Evolutionary conservation across 2,797 vertebrate species (phyloP).

Genomic region (Hybognathus amarus): DNA sequence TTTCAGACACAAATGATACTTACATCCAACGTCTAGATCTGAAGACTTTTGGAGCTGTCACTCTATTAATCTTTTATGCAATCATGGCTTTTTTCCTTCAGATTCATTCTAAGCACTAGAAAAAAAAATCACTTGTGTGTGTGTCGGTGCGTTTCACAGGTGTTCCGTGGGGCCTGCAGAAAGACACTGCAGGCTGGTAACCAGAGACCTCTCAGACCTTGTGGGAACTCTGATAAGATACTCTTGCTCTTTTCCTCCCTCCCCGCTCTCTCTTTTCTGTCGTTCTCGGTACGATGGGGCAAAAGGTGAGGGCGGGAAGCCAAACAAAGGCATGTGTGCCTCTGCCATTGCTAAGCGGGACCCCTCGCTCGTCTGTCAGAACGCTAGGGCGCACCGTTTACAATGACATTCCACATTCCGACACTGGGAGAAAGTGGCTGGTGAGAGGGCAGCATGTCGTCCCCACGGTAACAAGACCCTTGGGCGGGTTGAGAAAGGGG

Average conservation of each 20-base stretch:
- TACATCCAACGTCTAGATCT: conserved; percentile 12
- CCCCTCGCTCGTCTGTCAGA: conserved; percentile 69
- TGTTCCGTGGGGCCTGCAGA: conserved; percentile 58
- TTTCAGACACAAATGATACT: conserved; percentile 39
- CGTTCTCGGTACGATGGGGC: conserved; percentile 37
- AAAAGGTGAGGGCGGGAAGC: conserved; percentile 57
- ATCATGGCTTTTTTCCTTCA: not conserved
- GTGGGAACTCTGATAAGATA: conserved; percentile 61
- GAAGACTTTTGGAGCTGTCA: conserved; percentile 1
- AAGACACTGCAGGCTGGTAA: conserved; percentile 61
- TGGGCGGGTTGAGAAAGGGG: conserved; percentile 33
- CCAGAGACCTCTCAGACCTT: conserved; percentile 56
- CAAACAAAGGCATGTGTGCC: conserved; percentile 54
- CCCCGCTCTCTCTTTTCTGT: conserved; percentile 44
- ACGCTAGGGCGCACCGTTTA: conserved; percentile 75
- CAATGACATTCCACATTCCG: conserved; percentile 67
- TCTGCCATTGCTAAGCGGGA: conserved; percentile 69
- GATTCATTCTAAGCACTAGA: not conserved
- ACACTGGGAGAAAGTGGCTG: conserved; percentile 49
- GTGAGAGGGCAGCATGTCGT: conserved; percentile 43
- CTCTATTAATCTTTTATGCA: conserved; percentile 35
- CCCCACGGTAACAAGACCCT: conserved; percentile 47
- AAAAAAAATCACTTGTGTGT: conserved; percentile 28
- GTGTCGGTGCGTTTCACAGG: conserved; percentile 43
- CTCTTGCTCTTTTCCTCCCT: conserved; percentile 54